Base-by-base conservation (phyloP, 2,797 vertebrate species). In the Yasuhikotakia modesta region DNA sequence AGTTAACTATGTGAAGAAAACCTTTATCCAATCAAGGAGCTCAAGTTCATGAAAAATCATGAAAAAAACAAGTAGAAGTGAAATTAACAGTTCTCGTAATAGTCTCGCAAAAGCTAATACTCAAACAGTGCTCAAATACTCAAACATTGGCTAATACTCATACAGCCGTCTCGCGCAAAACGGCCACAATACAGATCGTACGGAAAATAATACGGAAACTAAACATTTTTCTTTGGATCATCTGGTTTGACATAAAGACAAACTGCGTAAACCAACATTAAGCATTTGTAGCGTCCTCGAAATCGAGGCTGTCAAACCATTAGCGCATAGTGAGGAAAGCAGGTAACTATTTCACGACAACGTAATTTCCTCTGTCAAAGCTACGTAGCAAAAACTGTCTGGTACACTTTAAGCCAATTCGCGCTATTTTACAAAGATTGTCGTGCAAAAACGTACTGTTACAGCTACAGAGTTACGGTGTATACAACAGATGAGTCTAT, bases 401-500 rank as follows among this genome's bases (percentile, higher is more conserved):
- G 32, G 60, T 70, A 76, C 79, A 79, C 75, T 53, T 60, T 39
- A 65, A 58, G 13, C 55, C 60, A 71, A 39, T 19, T 70, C 52
- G 19, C 68, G 55, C 35, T 60, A 66, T 65, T 45, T 13, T 13
- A 13, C 60, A 10, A 22, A 61, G 64, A 60, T 50, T 43, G 63
- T 76, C 81, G 73, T 76, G 32, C 73, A 43, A 71, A 75, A 48
- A 48, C 11, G 2, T 24, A 65, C 69, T 19, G 58, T 50, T n/a
- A n/a, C n/a, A n/a, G n/a, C n/a, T n/a, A n/a, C n/a, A n/a, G 46
- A 46, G 48, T 64, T 39, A 48, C 68, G 61, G 48, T 22, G 17
- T 39, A 70, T 46, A 70, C 76, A 50, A 79, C 19, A 58, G 50
- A 85, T 24, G 39, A 84, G 84, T 46, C 50, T 45, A 48, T 63